Base-by-base conservation (phyloP, 2,797 vertebrate species). In the Poecile montanus region DNA sequence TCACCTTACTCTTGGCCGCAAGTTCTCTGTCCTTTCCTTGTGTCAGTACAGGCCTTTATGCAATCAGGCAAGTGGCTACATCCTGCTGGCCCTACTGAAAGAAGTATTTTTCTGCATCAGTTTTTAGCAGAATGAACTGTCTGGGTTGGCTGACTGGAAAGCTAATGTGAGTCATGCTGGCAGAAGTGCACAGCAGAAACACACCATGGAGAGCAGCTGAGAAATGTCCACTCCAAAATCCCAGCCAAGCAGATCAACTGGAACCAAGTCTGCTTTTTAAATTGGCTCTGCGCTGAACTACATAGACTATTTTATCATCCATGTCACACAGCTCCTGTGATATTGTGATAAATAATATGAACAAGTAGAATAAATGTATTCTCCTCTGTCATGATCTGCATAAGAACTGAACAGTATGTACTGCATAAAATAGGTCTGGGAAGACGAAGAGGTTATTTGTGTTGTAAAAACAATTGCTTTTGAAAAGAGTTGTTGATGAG, bases 21-120 rank as follows among this genome's bases (percentile, higher is more conserved):
- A 47, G 10, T 57, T 87, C 25, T n/a, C 23, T 32, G 2, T 21
- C 50, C 44, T 80, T 32, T 51, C 40, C 32, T 29, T 65, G 16
- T 38, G 30, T 56, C 36, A 47, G 30, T n/a, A 47, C 21, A 76
- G 58, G 23, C 8, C 23, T 18, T 65, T 68, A 23, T 23, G 42
- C 0, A 1, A 48, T 40, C 38, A 48, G 15, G 19, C 48, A 71
- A 0, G 2, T 5, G 21, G 45, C 15, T 65, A 25, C 23, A 32
- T 80, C 21, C n/a, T 26, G 13, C 57, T 9, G 19, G 13, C 44
- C n/a, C n/a, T 65, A 19, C 34, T 48, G 40, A 60, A 71, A 71
- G 22, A 23, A 40, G 10, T 16, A 7, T 27, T 65, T 72, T 42
- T 68, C 65, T 91, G 42, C 42, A 20, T 79, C 65, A 40, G 8